Evolutionary conservation across 2,797 vertebrate species (phyloP).

Genomic region (Bovichtus diacanthus): DNA sequence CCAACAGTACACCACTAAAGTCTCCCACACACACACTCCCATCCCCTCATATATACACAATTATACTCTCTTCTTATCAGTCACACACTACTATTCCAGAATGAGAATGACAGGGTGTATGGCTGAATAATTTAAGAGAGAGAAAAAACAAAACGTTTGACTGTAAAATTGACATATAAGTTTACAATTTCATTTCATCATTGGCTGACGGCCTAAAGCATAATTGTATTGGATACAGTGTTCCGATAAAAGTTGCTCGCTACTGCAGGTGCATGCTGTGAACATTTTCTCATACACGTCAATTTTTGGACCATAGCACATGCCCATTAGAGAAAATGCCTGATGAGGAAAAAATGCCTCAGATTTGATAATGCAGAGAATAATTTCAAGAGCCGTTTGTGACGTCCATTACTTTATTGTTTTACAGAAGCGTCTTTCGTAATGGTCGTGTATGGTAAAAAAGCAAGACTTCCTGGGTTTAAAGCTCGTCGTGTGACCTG

Average conservation of each 20-base stretch:
- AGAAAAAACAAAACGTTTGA: background rate
- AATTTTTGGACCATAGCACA: background rate
- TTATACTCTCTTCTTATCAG: background rate
- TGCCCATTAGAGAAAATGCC: background rate
- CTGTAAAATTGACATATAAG: background rate
- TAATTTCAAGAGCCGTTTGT: background rate
- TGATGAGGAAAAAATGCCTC: background rate
- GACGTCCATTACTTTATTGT: background rate
- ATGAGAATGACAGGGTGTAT: background rate
- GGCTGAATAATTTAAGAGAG: background rate
- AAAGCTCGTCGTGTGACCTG: background rate
- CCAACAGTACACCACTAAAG: background rate
- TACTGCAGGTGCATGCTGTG: too few species aligned
- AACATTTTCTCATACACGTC: background rate
- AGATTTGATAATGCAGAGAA: background rate
- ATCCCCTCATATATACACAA: background rate
- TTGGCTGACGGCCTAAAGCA: background rate
- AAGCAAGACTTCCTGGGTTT: background rate
- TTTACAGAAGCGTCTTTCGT: too few species aligned
- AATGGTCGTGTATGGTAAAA: background rate
- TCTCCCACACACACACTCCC: background rate
- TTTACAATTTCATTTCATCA: background rate
- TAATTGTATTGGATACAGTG: background rate
- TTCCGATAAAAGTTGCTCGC: background rate
- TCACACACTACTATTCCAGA: background rate